A percentile compares a stretch with the other conserved stretches of the same genome.
phyloP scores from a whole-genome alignment of 2,888 invertebrate species.

The Andricus quercusramuli region DNA sequence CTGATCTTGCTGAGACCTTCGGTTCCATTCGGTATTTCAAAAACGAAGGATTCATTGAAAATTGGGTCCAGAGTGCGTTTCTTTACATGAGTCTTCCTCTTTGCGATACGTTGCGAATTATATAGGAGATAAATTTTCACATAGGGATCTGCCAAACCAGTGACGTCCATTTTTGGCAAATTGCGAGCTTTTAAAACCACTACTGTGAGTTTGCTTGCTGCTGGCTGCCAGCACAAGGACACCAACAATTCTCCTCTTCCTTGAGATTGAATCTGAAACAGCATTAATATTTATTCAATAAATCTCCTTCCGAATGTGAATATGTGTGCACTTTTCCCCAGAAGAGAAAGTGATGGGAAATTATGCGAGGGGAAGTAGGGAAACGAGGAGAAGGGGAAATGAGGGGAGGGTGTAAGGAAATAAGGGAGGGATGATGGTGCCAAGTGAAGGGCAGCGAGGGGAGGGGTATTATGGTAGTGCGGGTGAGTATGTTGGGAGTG shows the following conservation, averaged over 20 bases:
- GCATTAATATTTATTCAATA: constrained; percentile 6
- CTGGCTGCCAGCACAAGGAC: constrained; percentile 98
- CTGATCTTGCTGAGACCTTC: constrained; percentile 91
- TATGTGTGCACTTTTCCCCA: no score
- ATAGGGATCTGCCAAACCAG: constrained; percentile 97
- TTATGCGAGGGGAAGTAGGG: no score
- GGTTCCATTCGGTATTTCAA: constrained; percentile 93
- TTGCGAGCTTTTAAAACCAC: constrained; percentile 98
- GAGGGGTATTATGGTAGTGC: no score
- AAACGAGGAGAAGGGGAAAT: no score
- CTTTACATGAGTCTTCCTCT: constrained; percentile 99
- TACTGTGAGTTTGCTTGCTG: constrained; percentile 96
- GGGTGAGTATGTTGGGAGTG: no score
- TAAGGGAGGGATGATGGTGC: no score
- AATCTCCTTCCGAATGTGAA: not conserved
- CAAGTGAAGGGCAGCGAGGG: no score
- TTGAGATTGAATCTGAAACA: constrained; percentile 89
- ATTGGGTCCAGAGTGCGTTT: constrained; percentile 98
- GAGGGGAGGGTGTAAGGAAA: no score
- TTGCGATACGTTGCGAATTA: constrained; percentile 98
- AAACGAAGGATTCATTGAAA: constrained; percentile 99
- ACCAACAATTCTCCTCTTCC: constrained; percentile 97
- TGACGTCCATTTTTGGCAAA: constrained; percentile 98
- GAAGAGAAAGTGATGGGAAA: no score
- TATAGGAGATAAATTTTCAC: constrained; percentile 98